A percentile compares a stretch with the other conserved stretches of the same genome.
Conservation (phyloP, 1,140 invertebrate species). For the Apocrypta bakeri region DNA sequence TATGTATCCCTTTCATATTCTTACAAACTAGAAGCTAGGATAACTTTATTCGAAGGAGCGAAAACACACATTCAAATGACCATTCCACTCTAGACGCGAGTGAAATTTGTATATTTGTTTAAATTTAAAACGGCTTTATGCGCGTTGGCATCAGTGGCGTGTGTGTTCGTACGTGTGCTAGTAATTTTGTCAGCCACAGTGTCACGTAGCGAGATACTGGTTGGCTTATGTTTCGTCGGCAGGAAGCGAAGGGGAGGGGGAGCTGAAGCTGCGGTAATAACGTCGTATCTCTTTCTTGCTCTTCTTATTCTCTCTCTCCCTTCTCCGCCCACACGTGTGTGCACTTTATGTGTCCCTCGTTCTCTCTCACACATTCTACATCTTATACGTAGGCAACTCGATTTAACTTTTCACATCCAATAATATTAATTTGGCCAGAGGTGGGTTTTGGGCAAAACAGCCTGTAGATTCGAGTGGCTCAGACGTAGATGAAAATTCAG, state of each 20-base stretch:
- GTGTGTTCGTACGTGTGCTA: too few species aligned
- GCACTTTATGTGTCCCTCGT: constrained; percentile 8
- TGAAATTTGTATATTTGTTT: neutral
- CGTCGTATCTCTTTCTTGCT: constrained; percentile 19
- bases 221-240: constrained; percentile 15
- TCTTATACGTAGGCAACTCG: neutral
- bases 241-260: too few species aligned
- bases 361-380: neutral
- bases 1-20: too few species aligned
- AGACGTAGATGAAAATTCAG: neutral
- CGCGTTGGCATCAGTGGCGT: too few species aligned
- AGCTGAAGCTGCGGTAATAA: constrained; percentile 1
- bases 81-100: neutral
- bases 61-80: neutral
- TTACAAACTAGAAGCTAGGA: too few species aligned
- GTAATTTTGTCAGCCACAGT: constrained; percentile 4
- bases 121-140: neutral
- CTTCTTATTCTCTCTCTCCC: constrained; percentile 7
- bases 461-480: neutral
- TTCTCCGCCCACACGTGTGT: neutral
- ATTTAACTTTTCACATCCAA: constrained; percentile 7
- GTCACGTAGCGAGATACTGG: constrained; percentile 26
- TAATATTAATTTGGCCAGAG: constrained; percentile 8
- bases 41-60: neutral
- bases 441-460: neutral